Evolutionary conservation across 2,888 invertebrate genomes (phyloP), one percentile per base, ranked within the genome.

Genomic region (Dorcus hopei): DNA sequence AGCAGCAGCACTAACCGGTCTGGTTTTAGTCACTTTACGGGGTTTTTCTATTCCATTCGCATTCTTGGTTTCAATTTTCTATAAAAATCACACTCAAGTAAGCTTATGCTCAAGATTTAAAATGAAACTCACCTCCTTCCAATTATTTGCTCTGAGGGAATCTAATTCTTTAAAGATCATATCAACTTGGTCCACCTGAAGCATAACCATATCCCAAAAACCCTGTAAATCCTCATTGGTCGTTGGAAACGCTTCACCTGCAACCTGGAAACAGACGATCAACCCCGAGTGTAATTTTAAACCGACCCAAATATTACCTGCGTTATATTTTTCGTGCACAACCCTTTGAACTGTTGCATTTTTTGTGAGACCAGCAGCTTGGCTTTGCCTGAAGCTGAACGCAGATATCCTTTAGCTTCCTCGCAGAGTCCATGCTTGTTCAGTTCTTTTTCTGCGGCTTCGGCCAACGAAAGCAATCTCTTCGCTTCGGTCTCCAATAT

Each of bases 131-230:
- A 83, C 86, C 75, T 86, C 82, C 71, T 79, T 82, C 92, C 93
- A 93, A 58, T 85, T 82, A 63, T 87, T 88, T 9, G 76, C 80
- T 68, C 83, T 85, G 9, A 90, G 77, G 8, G 73, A 72, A 5
- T 85, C 85, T 40, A 93, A 83, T 59, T 90, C 88, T 9, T 84
- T 82, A 75, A 92, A 94, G 66, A 92, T 80, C 3, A 85, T 84
- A 74, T 94, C 88, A 54, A 97, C 88, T 72, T 95, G 91, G 61
- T 87, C 86, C 16, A 97, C 91, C 80, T 97, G 96, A 50, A 97
- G 83, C 76, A 90, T 88, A 33, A 97, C 94, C 95, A 97, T 95
- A 78, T 97, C 97, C 97, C 97, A 97, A 81, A 97, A 97, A 0
- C 97, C 97, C 70, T 92, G 93, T 62, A 97, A 81, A 78, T 97